Percentiles rank a stretch among this genome's conserved stretches.
These are phyloP conservation scores for Oryzias javanicus DNA, from an alignment of 2,113 vertebrate species.

Conservation along the genomic window DNA sequence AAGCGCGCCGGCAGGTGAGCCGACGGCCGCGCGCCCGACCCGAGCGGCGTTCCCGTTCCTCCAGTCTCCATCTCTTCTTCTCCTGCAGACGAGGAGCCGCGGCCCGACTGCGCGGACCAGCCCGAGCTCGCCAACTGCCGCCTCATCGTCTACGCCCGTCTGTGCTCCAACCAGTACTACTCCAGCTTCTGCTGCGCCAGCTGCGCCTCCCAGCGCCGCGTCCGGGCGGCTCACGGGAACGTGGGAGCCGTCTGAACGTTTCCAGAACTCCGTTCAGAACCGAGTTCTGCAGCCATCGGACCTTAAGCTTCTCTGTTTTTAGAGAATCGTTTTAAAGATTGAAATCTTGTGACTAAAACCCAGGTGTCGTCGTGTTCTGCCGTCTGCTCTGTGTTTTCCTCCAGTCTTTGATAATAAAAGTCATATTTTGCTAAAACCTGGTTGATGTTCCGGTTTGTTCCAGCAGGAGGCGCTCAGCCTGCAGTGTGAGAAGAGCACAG, in stretches of 20 bases:
- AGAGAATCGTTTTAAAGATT: constrained; percentile 31
- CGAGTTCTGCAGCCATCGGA: constrained; percentile 46
- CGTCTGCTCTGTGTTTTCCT: constrained; percentile 28
- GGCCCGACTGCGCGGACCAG: constrained; percentile 85
- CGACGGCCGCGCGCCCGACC: no score
- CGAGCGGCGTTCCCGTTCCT: no score
- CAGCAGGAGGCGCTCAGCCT: constrained; percentile 9
- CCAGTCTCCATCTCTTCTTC: background rate
- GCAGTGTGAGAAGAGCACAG: no score
- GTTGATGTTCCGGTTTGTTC: constrained; percentile 4
- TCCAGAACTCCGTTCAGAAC: no score
- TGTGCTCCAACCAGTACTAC: constrained; percentile 89
- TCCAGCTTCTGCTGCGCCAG: constrained; percentile 95
- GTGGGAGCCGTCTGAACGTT: no score
- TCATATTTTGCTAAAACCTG: constrained; percentile 54
- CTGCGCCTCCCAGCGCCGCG: constrained; percentile 73
- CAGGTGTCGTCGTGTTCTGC: background rate
- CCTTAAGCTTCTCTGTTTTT: constrained; percentile 53
- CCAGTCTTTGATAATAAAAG: constrained; percentile 64
- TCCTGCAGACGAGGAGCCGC: constrained; percentile 20
- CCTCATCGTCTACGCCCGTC: constrained; percentile 88
- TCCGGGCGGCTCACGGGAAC: constrained; percentile 27
- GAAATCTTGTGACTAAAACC: background rate
- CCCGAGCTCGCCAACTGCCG: constrained; percentile 92
- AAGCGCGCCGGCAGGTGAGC: constrained; percentile 59